Evolutionary conservation across 2,888 invertebrate genomes (phyloP).

Genomic region (Drosophila anomelani): DNA sequence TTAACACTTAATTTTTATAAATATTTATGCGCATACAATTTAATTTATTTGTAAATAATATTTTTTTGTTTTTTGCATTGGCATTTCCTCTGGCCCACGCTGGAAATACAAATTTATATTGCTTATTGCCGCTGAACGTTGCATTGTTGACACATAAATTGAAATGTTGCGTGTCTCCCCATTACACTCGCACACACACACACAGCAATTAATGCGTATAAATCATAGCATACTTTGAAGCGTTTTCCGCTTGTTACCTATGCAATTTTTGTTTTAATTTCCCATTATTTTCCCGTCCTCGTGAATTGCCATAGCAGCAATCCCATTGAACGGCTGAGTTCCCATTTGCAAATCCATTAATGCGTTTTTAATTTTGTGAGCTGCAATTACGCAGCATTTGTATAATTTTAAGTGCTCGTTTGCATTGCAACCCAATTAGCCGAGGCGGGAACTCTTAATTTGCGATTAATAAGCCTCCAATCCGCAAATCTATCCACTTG

Average conservation of each 20-base stretch:
- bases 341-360: constrained; percentile 60
- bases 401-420: constrained; percentile 58
- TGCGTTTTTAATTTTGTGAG: constrained; percentile 68
- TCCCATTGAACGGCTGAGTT: constrained; percentile 31
- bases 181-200: constrained; percentile 10
- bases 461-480: constrained; percentile 61
- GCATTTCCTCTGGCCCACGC: constrained; percentile 47
- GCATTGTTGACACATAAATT: constrained; percentile 78
- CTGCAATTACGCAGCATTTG: constrained; percentile 62
- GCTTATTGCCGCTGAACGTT: constrained; percentile 58
- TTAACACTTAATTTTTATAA: constrained; percentile 79
- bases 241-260: constrained; percentile 74
- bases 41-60: constrained; percentile 72
- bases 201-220: constrained; percentile 63
- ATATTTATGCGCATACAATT: constrained; percentile 75
- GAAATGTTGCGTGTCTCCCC: constrained; percentile 62
- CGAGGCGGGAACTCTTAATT: constrained; percentile 55
- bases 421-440: constrained; percentile 68
- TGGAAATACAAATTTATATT: constrained; percentile 57
- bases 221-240: constrained; percentile 68
- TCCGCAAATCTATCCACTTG: constrained; percentile 12
- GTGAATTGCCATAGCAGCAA: constrained; percentile 21
- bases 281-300: constrained; percentile 63
- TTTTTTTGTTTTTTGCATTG: constrained; percentile 53
- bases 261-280: constrained; percentile 70